phyloP scores from a whole-genome alignment of 2,888 invertebrate genomes.

The Agrilus cyanescens region DNA sequence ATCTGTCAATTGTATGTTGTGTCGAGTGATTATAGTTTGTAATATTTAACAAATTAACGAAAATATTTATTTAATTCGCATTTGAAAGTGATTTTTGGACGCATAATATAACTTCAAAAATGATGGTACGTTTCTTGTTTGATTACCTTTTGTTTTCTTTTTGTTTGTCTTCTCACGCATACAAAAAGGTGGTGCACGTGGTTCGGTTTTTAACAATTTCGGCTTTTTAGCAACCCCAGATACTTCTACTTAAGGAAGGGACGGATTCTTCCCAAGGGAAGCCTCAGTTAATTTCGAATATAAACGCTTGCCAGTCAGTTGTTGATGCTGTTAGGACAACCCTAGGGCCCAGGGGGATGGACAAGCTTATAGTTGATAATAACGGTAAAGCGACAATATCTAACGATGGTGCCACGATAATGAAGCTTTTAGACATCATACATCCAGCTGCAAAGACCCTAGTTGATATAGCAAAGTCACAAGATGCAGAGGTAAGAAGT shows the following conservation, averaged over 20 bases:
- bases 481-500: slow-evolving; percentile 75
- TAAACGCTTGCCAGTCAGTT: slow-evolving; percentile 91
- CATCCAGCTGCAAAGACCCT: slow-evolving; percentile 97
- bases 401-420: slow-evolving; percentile 98
- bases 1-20: too few relatives aligned
- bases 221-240: slow-evolving; percentile 80
- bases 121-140: too few relatives aligned
- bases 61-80: too few relatives aligned
- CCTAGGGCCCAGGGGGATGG: slow-evolving; percentile 97
- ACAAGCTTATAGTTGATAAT: slow-evolving; percentile 90
- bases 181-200: too few relatives aligned
- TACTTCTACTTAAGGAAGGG: slow-evolving; percentile 93
- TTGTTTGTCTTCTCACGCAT: too few relatives aligned
- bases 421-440: slow-evolving; percentile 94
- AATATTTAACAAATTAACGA: too few relatives aligned
- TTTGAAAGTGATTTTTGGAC: too few relatives aligned
- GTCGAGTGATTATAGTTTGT: too few relatives aligned
- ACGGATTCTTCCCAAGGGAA: slow-evolving; percentile 95
- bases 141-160: too few relatives aligned
- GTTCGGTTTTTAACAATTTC: too few relatives aligned
- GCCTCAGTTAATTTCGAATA: slow-evolving; percentile 91
- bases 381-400: slow-evolving; percentile 92
- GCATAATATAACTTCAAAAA: too few relatives aligned
- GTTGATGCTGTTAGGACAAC: slow-evolving; percentile 97
- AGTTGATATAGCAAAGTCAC: slow-evolving; percentile 98